These are phyloP conservation scores for Lepilemur ruficaudatus DNA, from an alignment of 2,797 vertebrate species.

Conservation along the genomic window DNA sequence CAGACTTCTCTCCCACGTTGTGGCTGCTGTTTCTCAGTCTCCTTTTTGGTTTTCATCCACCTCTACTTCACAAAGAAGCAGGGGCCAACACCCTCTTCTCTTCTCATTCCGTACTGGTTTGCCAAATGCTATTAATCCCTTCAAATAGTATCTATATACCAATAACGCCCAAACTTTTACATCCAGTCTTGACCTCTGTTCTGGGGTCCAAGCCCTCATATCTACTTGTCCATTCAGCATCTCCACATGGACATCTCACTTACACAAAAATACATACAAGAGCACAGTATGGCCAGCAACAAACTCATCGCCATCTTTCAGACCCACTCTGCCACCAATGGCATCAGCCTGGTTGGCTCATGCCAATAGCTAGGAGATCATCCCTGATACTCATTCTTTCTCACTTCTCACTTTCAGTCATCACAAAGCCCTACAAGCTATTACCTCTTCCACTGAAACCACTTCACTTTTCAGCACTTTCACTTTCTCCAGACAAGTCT, in stretches of 20 bases:
- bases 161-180: background rate
- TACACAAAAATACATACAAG: background rate
- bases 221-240: background rate
- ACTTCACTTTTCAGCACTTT: background rate
- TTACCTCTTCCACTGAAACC: background rate
- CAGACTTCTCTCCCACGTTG: background rate
- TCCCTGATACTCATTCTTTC: background rate
- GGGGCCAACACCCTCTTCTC: background rate
- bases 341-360: background rate
- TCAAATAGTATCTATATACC: background rate
- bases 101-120: background rate
- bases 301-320: background rate
- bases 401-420: background rate
- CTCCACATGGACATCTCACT: background rate
- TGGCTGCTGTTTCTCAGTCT: background rate
- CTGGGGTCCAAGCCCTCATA: background rate
- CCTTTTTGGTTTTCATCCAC: background rate
- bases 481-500: background rate
- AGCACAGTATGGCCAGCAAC: background rate
- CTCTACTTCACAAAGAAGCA: background rate
- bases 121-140: background rate
- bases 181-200: background rate
- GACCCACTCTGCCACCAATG: background rate
- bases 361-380: background rate
- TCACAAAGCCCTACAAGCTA: background rate